Conservation (phyloP, 2,113 vertebrate genomes). For the Gopherus evgoodei region DNA sequence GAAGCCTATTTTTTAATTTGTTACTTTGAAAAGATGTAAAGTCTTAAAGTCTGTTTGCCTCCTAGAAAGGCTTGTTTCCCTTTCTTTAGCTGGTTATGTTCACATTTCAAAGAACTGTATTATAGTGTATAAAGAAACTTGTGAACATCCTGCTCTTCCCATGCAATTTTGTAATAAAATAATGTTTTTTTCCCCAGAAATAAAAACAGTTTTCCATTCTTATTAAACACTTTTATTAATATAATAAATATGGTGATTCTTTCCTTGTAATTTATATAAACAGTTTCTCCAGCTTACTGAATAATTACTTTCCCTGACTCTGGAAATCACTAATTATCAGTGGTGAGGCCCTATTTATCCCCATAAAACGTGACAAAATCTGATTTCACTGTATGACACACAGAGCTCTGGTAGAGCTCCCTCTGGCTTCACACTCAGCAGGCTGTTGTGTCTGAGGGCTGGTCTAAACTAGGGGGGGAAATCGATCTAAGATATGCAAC, state of each 20-base stretch:
- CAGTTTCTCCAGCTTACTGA: background rate
- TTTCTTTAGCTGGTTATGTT: background rate
- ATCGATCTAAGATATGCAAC: too few species aligned
- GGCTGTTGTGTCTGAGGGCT: background rate
- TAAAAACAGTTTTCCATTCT: too few species aligned
- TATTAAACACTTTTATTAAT: background rate
- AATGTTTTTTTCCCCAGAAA: background rate
- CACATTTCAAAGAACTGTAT: background rate
- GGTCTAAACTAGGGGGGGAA: too few species aligned
- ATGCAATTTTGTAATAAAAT: conserved; percentile 48
- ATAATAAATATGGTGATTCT: background rate
- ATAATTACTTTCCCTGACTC: background rate
- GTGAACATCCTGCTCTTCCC: background rate
- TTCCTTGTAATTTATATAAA: background rate
- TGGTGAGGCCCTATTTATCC: background rate
- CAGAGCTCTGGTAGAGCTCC: background rate
- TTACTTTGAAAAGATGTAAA: background rate
- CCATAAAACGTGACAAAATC: background rate
- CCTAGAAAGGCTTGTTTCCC: background rate
- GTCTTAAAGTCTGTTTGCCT: background rate
- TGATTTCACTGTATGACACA: background rate
- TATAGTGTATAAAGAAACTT: background rate
- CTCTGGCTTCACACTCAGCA: background rate
- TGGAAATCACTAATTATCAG: background rate
- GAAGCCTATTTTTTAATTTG: background rate